Conservation (phyloP, 2,888 invertebrate genomes). For the Lithophane semibrunnea region DNA sequence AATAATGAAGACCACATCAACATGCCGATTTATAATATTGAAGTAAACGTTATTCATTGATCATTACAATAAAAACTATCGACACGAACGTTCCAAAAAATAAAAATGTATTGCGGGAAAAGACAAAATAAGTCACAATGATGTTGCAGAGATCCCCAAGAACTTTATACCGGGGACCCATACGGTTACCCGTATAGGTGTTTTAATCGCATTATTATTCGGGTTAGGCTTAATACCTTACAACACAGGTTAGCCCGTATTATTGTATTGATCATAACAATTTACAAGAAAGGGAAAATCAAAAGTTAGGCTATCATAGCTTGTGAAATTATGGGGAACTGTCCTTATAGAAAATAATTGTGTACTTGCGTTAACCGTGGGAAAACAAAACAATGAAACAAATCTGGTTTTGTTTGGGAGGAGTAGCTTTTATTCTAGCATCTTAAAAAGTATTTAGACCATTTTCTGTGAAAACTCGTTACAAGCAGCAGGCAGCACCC, state of each 20-base stretch:
- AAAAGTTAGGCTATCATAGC: neutral
- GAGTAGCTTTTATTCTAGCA: neutral
- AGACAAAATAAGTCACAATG: neutral
- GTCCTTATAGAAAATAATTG: neutral
- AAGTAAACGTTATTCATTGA: neutral
- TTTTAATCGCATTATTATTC: neutral
- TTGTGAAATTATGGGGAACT: neutral
- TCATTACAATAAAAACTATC: neutral
- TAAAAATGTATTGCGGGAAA: neutral
- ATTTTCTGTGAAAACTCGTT: neutral
- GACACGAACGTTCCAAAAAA: neutral
- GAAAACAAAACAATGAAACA: neutral
- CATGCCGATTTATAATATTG: neutral
- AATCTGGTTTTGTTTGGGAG: neutral
- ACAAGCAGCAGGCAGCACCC: neutral
- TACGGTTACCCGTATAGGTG: no score
- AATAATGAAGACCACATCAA: neutral
- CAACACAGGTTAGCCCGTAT: neutral
- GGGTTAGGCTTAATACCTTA: neutral
- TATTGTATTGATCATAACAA: no score
- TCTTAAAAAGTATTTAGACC: neutral
- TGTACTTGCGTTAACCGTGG: neutral
- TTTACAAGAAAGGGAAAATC: neutral
- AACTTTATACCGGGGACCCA: neutral
- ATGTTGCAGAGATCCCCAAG: neutral